A percentile compares a stretch with the other conserved stretches of the same genome.
These are phyloP conservation scores for Uria aalge DNA, from an alignment of 2,113 vertebrate species.

Conservation along the genomic window DNA sequence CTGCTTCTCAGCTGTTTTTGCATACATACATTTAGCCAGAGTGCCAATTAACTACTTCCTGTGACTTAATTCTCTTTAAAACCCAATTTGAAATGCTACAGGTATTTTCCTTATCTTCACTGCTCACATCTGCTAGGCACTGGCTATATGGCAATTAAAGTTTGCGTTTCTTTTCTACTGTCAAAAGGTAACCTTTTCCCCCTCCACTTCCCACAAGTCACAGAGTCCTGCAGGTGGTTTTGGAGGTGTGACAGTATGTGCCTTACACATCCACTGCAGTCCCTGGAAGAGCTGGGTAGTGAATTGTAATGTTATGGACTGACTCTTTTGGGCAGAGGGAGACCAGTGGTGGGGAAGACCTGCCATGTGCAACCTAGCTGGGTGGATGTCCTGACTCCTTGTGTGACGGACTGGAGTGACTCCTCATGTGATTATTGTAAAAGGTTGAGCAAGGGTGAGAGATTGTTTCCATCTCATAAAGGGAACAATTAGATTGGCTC, in stretches of 20 bases:
- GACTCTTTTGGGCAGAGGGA: background rate
- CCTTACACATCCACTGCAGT: background rate
- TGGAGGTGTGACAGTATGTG: background rate
- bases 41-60: background rate
- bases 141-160: background rate
- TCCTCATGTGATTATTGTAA: background rate
- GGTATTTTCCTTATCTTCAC: slow-evolving; percentile 7
- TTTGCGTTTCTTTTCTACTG: background rate
- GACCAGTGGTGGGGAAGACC: background rate
- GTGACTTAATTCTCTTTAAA: background rate
- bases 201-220: background rate
- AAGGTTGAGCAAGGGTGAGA: background rate
- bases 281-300: background rate
- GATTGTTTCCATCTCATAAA: slow-evolving; percentile 15
- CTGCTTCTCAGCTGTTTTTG: background rate
- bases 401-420: background rate
- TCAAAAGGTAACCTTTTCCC: background rate
- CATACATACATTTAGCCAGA: background rate
- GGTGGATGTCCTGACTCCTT: background rate
- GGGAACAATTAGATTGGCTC: background rate
- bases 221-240: background rate
- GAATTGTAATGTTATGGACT: background rate
- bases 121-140: background rate
- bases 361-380: background rate
- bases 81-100: background rate